Percentiles rank a stretch among this genome's conserved stretches.
These are phyloP conservation scores for Gambusia affinis DNA, from an alignment of 2,113 vertebrate genomes.

Conservation along the genomic window DNA sequence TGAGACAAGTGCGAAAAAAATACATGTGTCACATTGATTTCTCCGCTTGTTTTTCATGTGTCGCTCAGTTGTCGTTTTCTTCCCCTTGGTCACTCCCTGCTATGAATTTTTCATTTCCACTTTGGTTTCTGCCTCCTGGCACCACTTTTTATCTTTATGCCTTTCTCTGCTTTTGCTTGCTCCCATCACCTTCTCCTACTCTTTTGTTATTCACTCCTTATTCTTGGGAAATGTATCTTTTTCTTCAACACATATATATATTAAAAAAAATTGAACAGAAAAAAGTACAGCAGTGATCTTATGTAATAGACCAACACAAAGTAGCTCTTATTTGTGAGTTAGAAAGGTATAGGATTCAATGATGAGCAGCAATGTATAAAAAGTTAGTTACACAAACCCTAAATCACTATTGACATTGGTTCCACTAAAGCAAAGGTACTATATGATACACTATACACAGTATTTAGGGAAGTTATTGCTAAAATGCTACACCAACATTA, in stretches of 20 bases:
- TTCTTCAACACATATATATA: constrained; percentile 47
- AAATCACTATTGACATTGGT: too few relatives aligned
- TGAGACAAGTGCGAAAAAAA: constrained; percentile 73
- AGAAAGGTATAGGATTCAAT: too few relatives aligned
- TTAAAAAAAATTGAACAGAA: neutral
- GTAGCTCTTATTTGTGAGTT: too few relatives aligned
- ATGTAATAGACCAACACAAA: too few relatives aligned
- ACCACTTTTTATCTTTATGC: constrained; percentile 19
- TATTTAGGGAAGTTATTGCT: too few relatives aligned
- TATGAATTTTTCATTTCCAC: constrained; percentile 65
- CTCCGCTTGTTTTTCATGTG: neutral
- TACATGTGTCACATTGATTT: neutral
- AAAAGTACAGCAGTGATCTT: neutral
- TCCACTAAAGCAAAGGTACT: too few relatives aligned
- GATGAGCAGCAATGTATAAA: too few relatives aligned
- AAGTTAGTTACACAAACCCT: too few relatives aligned
- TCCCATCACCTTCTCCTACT: constrained; percentile 4
- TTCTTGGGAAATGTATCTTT: neutral
- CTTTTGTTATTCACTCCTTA: neutral
- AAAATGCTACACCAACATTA: too few relatives aligned
- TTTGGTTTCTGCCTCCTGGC: constrained; percentile 40
- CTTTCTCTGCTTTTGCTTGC: constrained; percentile 1
- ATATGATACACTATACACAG: too few relatives aligned
- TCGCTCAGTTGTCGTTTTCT: constrained; percentile 4
- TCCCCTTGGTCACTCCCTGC: neutral